Percentiles rank a stretch among this genome's conserved stretches.
Conservation (phyloP, 2,888 invertebrate genomes). For the Cephus runcator region DNA sequence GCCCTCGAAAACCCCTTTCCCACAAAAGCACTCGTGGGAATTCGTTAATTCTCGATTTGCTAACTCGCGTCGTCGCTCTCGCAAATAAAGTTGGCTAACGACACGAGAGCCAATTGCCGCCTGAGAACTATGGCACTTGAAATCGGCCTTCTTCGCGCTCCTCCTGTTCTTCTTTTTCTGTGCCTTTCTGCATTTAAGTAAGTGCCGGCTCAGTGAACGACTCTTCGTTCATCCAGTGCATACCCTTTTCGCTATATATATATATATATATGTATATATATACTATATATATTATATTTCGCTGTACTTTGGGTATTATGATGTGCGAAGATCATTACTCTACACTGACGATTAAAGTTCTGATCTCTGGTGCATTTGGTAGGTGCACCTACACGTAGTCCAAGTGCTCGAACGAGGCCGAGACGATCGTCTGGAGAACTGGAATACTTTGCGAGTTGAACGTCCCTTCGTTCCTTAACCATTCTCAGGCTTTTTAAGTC, state of each 20-base stretch:
- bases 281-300: neutral
- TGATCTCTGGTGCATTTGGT: neutral
- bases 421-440: neutral
- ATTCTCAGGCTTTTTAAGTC: neutral
- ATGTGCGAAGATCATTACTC: neutral
- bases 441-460: neutral
- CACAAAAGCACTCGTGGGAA: conserved; percentile 7
- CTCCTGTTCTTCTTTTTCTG: conserved; percentile 6
- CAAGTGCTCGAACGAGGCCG: neutral
- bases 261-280: too few relatives aligned
- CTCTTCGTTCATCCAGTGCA: conserved; percentile 12
- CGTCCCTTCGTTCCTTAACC: neutral
- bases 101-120: conserved; percentile 5
- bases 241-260: neutral
- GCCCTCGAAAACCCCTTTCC: neutral
- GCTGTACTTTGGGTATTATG: neutral
- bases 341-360: neutral
- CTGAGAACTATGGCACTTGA: conserved; percentile 22
- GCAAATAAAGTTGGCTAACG: conserved; percentile 14
- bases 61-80: neutral
- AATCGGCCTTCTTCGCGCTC: conserved; percentile 34
- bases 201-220: conserved; percentile 38
- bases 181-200: conserved; percentile 16
- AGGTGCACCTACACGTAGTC: too few relatives aligned
- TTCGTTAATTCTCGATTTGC: conserved; percentile 13